A percentile compares a stretch with the other conserved stretches of the same genome.
Evolutionary conservation across 1,140 invertebrate genomes (phyloP).

Genomic region (Drosophila nebulosa): DNA sequence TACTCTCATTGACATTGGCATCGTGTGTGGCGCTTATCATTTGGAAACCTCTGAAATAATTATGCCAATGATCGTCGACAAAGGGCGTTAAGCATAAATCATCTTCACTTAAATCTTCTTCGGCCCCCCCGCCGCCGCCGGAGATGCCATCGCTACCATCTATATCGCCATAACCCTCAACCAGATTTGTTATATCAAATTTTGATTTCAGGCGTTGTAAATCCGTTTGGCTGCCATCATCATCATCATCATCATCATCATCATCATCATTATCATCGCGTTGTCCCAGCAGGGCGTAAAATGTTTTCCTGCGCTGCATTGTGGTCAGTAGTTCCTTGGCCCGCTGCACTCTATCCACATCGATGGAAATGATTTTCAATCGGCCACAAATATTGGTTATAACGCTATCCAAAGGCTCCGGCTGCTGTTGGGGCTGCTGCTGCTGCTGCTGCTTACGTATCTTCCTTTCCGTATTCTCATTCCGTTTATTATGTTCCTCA

Average conservation of each 20-base stretch:
- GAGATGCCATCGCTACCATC: too few species aligned
- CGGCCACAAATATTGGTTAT: conserved; percentile 30
- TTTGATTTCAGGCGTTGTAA: conserved; percentile 4
- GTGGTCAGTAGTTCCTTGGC: conserved; percentile 39
- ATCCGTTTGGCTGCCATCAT: neutral
- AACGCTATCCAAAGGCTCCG: neutral
- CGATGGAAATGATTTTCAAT: conserved; percentile 42
- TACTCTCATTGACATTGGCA: conserved; percentile 34
- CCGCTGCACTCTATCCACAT: conserved; percentile 48
- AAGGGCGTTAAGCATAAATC: conserved; percentile 36
- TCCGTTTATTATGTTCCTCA: neutral
- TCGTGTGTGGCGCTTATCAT: conserved; percentile 37
- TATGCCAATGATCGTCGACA: conserved; percentile 63
- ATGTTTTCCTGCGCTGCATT: conserved; percentile 40
- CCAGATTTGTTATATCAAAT: neutral
- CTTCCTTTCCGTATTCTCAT: neutral
- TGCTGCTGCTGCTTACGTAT: neutral
- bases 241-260: conserved; percentile 20
- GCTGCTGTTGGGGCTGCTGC: too few species aligned
- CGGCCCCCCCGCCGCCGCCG: neutral
- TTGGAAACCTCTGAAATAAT: conserved; percentile 55
- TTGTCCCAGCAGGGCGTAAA: conserved; percentile 38
- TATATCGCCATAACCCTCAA: neutral
- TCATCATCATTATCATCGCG: too few species aligned
- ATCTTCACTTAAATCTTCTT: conserved; percentile 47